Percentiles rank a stretch among this genome's conserved stretches.
Evolutionary conservation across 2,797 vertebrate genomes (phyloP).

Genomic region (Lerista edwardsae): DNA sequence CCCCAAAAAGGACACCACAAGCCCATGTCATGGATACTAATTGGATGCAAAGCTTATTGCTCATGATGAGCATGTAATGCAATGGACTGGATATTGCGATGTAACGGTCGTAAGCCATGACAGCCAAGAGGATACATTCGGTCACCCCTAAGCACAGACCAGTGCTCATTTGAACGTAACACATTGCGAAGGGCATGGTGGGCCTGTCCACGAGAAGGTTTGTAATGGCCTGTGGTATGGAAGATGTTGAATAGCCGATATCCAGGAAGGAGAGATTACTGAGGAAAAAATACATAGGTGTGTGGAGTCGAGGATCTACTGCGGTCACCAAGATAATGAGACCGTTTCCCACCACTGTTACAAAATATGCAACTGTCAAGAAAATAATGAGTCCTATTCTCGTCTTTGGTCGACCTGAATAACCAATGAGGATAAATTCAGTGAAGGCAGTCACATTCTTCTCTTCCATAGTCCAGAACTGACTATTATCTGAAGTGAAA

Average conservation of each 20-base stretch:
- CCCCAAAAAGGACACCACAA: neutral
- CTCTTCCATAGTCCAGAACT: neutral
- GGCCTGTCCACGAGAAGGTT: conserved; percentile 47
- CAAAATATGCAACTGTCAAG: conserved; percentile 40
- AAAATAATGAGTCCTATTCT: conserved; percentile 42
- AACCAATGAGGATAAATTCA: conserved; percentile 56
- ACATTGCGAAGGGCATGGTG: conserved; percentile 46
- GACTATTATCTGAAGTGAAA: neutral
- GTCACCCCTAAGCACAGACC: conserved; percentile 60
- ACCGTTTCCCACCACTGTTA: conserved; percentile 33
- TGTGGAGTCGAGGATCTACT: neutral
- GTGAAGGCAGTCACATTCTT: conserved; percentile 28
- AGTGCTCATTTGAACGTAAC: conserved; percentile 56
- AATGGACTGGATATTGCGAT: conserved; percentile 64
- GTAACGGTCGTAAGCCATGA: conserved; percentile 67
- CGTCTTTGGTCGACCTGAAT: conserved; percentile 43
- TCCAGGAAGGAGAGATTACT: conserved; percentile 8
- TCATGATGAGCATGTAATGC: conserved; percentile 63
- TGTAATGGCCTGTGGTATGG: conserved; percentile 57
- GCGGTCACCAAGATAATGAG: conserved; percentile 47
- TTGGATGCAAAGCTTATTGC: conserved; percentile 37
- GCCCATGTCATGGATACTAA: conserved; percentile 36
- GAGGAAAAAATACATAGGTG: conserved; percentile 23
- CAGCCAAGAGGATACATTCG: conserved; percentile 66
- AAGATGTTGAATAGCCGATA: neutral